A percentile compares a stretch with the other conserved stretches of the same genome.
Conservation (phyloP, 1,140 invertebrate genomes). For the Achroia grisella region DNA sequence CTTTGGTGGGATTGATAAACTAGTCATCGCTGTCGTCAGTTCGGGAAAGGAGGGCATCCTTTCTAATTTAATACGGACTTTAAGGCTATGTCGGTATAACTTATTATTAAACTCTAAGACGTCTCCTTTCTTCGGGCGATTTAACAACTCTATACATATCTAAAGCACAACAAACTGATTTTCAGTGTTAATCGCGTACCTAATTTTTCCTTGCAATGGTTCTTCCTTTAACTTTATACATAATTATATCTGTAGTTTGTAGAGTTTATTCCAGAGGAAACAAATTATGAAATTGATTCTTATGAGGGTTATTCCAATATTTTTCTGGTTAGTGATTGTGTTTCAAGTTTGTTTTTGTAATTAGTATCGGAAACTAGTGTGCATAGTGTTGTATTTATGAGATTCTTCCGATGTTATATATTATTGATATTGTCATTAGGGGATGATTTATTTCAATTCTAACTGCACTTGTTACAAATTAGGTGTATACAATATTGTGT, state of each 20-base stretch:
- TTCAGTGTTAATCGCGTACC: slow-evolving; percentile 3
- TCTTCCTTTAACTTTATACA: slow-evolving; percentile 25
- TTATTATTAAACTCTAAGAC: too few species aligned
- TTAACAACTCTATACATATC: slow-evolving; percentile 27
- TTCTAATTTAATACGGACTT: too few species aligned
- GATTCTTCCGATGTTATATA: too few species aligned
- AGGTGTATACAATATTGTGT: too few species aligned
- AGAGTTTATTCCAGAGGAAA: background rate
- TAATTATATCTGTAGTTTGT: slow-evolving; percentile 7
- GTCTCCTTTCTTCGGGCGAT: too few species aligned
- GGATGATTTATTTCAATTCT: too few species aligned
- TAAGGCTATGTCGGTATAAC: too few species aligned
- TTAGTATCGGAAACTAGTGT: background rate
- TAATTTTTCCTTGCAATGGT: slow-evolving; percentile 7
- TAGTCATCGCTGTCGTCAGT: slow-evolving; percentile 14
- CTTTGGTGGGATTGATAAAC: slow-evolving; percentile 11
- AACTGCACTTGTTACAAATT: slow-evolving; percentile 10
- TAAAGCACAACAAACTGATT: slow-evolving; percentile 18
- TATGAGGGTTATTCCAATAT: slow-evolving; percentile 46
- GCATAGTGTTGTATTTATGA: too few species aligned
- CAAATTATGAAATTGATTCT: slow-evolving; percentile 27
- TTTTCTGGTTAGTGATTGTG: slow-evolving; percentile 44
- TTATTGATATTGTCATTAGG: too few species aligned
- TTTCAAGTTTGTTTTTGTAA: slow-evolving; percentile 12
- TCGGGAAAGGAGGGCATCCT: too few species aligned